phyloP scores from a whole-genome alignment of 2,797 vertebrate species.

The Siniperca undulata region DNA sequence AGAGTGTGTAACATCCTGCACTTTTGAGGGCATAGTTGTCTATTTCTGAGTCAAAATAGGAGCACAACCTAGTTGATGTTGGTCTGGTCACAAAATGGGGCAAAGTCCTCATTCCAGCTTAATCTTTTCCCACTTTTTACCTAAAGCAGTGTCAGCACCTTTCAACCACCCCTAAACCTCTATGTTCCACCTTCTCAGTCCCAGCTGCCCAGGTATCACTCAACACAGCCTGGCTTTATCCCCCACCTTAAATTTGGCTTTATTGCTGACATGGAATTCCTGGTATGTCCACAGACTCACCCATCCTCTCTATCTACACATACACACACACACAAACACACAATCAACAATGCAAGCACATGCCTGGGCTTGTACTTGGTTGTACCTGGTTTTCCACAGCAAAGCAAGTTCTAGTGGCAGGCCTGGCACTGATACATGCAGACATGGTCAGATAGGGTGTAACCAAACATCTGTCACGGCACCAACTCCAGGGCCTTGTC shows the following conservation, averaged over 20 bases:
- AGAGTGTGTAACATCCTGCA: constrained; percentile 41
- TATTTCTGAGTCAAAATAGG: constrained; percentile 60
- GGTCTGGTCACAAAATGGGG: constrained; percentile 61
- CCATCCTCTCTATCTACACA: constrained; percentile 66
- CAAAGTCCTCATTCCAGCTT: constrained; percentile 44
- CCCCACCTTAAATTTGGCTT: constrained; percentile 80
- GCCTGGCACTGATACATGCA: constrained; percentile 67
- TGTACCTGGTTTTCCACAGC: constrained; percentile 63
- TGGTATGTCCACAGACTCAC: constrained; percentile 81
- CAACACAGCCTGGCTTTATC: constrained; percentile 72
- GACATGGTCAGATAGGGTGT: constrained; percentile 71
- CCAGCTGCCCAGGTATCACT: constrained; percentile 77
- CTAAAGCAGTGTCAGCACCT: constrained; percentile 53
- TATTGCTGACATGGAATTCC: constrained; percentile 82
- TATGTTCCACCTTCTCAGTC: constrained; percentile 48
- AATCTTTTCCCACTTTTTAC: constrained; percentile 53
- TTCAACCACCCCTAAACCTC: constrained; percentile 38
- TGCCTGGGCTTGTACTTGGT: constrained; percentile 60
- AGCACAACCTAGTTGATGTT: constrained; percentile 48
- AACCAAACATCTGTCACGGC: constrained; percentile 62
- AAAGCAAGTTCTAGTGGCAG: constrained; percentile 59
- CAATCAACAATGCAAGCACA: constrained; percentile 67
- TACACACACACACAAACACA: constrained; percentile 17
- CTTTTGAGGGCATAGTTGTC: constrained; percentile 37
- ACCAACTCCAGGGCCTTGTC: constrained; percentile 45